Evolutionary conservation across 1,140 invertebrate species (phyloP), one percentile per base, ranked within the genome.

Genomic region (Zaprionus nigranus): DNA sequence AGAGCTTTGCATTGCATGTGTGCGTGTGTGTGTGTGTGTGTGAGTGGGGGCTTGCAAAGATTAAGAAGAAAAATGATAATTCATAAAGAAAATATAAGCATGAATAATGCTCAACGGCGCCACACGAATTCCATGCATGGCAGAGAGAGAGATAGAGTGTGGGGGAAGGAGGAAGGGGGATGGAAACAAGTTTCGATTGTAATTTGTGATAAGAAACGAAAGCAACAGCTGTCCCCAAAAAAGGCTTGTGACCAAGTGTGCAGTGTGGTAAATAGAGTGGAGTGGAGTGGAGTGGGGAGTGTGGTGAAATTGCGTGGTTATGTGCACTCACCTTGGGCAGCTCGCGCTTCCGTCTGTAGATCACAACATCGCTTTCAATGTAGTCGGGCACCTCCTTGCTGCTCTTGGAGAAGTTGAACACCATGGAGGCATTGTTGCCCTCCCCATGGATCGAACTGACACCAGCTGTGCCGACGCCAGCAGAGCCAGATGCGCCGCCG

Each of bases 331-430:
- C 96, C 95, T 96, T 96, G 74, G 95, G 94, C 78, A 95, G 94
- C 84, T 96, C 95, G 64, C 95, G 93, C 82, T 95, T 95, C 88
- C 94, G 94, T 77, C 94, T 94, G 64, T 95, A 94, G 63, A 96
- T 95, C 79, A 96, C 94, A 65, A 96, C 97, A 93, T 98, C 97
- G 93, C 97, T 97, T 92, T 97, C 96, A 91, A 98, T 97, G 93
- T 98, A 97, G 94, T 97, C 96, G 56, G 97, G 97, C 76, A 97
- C 96, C 79, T 96, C 96, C 92, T 96, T 96, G 79, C 96, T 94
- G 91, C 95, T 94, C 76, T 95, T 96, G 38, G 91, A 92, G 93
- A 98, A 98, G 93, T 98, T 97, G 93, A 98, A 98, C 56, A 98
- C 96, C 93, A 97, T 96, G 11, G 96, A 96, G 78, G 95, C 97